Conservation (phyloP, 2,113 vertebrate genomes). For the Callaeas wilsoni region DNA sequence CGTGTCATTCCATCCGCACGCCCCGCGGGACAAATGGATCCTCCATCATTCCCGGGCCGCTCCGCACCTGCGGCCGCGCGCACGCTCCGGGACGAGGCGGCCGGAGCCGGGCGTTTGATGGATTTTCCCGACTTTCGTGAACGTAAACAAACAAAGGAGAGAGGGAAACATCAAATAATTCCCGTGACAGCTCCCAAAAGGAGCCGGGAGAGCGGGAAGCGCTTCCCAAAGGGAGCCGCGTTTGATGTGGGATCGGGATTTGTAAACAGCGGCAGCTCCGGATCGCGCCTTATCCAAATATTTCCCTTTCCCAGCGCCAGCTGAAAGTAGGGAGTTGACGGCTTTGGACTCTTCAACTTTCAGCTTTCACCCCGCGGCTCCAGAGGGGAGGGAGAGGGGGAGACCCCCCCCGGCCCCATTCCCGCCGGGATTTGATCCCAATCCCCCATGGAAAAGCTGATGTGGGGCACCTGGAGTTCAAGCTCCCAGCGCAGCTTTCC, state of each 20-base stretch:
- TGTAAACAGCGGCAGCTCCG: constrained; percentile 75
- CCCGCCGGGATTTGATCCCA: neutral
- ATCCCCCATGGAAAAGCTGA: neutral
- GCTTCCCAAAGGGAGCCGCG: constrained; percentile 50
- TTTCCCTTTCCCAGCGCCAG: constrained; percentile 76
- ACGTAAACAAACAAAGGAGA: constrained; percentile 77
- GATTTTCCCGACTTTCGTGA: constrained; percentile 70
- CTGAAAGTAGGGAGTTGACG: constrained; percentile 62
- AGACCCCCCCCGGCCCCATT: neutral
- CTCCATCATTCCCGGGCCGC: constrained; percentile 56
- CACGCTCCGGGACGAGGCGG: neutral
- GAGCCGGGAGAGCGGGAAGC: constrained; percentile 57
- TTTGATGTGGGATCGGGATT: constrained; percentile 73
- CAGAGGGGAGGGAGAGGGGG: neutral
- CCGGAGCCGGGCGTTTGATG: constrained; percentile 49
- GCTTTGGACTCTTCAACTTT: constrained; percentile 71
- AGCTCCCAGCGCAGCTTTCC: no score
- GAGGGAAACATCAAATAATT: constrained; percentile 75
- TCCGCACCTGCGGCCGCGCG: constrained; percentile 64
- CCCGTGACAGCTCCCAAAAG: constrained; percentile 69
- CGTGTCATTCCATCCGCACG: constrained; percentile 58
- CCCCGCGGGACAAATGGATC: constrained; percentile 56
- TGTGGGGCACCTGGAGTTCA: neutral
- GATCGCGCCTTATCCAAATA: constrained; percentile 80
- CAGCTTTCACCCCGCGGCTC: constrained; percentile 41